A percentile compares a stretch with the other conserved stretches of the same genome.
Conservation (phyloP, 1,140 invertebrate genomes). For the Sarcophaga peregrina region DNA sequence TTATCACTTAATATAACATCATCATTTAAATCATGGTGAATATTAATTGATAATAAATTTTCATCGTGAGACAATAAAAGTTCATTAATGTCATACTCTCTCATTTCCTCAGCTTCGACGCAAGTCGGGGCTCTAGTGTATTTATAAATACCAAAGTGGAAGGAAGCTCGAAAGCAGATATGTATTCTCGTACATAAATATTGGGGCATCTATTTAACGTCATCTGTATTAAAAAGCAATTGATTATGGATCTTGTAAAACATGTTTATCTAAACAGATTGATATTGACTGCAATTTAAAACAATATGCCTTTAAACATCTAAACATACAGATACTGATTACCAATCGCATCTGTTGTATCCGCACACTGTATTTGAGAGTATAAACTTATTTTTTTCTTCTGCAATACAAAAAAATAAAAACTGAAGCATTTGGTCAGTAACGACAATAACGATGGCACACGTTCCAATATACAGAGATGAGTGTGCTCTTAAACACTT, state of each 20-base stretch:
- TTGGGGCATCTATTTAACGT: constrained; percentile 37
- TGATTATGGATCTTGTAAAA: constrained; percentile 39
- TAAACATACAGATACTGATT: not conserved
- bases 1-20: no score
- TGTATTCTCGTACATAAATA: constrained; percentile 26
- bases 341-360: not conserved
- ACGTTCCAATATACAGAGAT: constrained; percentile 30
- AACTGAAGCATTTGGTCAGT: not conserved
- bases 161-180: not conserved
- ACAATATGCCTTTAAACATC: not conserved
- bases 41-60: no score
- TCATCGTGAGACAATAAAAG: no score
- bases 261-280: constrained; percentile 32
- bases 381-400: no score
- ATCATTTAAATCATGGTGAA: no score
- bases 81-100: no score
- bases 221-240: constrained; percentile 44
- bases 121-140: no score
- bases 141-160: not conserved
- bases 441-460: constrained; percentile 3
- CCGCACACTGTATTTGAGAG: no score
- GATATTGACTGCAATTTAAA: constrained; percentile 22
- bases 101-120: no score
- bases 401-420: constrained; percentile 27
- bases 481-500: constrained; percentile 24